These are phyloP conservation scores for Synchiropus splendidus DNA, from an alignment of 2,113 vertebrate species.

Conservation along the genomic window DNA sequence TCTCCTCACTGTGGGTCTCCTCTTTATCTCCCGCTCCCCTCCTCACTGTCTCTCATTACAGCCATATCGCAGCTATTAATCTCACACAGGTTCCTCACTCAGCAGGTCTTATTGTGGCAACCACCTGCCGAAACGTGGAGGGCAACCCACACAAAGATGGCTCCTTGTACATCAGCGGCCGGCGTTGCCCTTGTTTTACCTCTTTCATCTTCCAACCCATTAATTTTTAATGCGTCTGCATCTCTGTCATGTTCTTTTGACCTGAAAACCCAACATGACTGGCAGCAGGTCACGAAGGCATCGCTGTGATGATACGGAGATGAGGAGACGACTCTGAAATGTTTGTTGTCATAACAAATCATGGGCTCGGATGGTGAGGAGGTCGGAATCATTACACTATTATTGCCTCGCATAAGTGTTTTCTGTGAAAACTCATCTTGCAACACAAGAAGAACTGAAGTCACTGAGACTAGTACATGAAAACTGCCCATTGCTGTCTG, in stretches of 20 bases:
- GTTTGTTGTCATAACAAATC: constrained; percentile 32
- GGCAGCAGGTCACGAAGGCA: background rate
- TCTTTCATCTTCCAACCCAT: background rate
- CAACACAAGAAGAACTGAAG: too few relatives aligned
- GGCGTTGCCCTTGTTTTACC: background rate
- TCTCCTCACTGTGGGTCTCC: constrained; percentile 7
- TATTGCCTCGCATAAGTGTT: background rate
- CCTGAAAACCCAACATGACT: constrained; percentile 1
- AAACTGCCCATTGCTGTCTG: too few relatives aligned
- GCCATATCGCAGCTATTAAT: constrained; percentile 61
- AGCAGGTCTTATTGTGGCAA: constrained; percentile 57
- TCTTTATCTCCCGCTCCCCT: constrained; percentile 1
- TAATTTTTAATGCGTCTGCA: constrained; percentile 3
- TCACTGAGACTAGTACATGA: too few relatives aligned
- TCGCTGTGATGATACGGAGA: constrained; percentile 4
- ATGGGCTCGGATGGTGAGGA: constrained; percentile 5
- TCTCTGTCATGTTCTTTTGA: constrained; percentile 2
- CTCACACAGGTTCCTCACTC: constrained; percentile 63
- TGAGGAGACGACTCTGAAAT: constrained; percentile 14
- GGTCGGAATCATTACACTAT: constrained; percentile 5
- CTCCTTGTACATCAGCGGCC: constrained; percentile 7
- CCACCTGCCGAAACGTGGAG: constrained; percentile 47
- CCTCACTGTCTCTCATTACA: constrained; percentile 39
- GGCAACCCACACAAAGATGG: constrained; percentile 21
- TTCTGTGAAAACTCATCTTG: too few relatives aligned